Percentiles rank a stretch among this genome's conserved stretches.
Conservation (phyloP, 2,888 invertebrate genomes). For the Hesperia comma region DNA sequence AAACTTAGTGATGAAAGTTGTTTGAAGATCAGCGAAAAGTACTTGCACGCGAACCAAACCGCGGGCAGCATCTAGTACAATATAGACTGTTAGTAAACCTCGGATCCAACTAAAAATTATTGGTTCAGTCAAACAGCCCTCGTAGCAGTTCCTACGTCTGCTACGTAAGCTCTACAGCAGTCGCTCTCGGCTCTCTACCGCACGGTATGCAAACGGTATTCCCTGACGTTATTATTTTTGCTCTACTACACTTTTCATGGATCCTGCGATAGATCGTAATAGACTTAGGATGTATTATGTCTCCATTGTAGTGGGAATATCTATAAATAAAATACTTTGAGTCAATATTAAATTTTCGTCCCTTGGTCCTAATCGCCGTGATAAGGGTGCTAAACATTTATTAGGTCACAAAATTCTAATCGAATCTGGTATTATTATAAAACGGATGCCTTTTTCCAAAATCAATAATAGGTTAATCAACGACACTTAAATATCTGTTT, state of each 20-base stretch:
- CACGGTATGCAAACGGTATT: not conserved
- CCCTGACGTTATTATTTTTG: slow-evolving; percentile 1
- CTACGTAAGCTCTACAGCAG: not conserved
- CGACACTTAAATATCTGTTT: no score
- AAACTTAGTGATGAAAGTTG: no score
- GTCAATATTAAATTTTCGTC: no score
- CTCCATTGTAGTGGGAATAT: not conserved
- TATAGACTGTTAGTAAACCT: not conserved
- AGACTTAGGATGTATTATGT: not conserved
- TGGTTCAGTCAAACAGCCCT: not conserved
- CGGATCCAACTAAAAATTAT: not conserved
- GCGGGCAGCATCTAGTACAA: not conserved
- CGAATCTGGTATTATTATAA: not conserved
- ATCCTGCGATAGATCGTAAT: not conserved
- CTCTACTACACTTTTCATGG: not conserved
- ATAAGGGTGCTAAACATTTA: no score
- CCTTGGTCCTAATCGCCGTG: no score
- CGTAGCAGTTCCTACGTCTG: slow-evolving; percentile 1
- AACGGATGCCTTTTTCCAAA: no score
- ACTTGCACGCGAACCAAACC: no score
- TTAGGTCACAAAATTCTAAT: no score
- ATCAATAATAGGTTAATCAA: no score
- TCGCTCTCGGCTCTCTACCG: not conserved
- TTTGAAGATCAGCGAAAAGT: no score
- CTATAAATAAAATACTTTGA: no score